Percentiles rank a stretch among this genome's conserved stretches.
phyloP scores from a whole-genome alignment of 2,888 invertebrate genomes.

The Trachelus tabidus region DNA sequence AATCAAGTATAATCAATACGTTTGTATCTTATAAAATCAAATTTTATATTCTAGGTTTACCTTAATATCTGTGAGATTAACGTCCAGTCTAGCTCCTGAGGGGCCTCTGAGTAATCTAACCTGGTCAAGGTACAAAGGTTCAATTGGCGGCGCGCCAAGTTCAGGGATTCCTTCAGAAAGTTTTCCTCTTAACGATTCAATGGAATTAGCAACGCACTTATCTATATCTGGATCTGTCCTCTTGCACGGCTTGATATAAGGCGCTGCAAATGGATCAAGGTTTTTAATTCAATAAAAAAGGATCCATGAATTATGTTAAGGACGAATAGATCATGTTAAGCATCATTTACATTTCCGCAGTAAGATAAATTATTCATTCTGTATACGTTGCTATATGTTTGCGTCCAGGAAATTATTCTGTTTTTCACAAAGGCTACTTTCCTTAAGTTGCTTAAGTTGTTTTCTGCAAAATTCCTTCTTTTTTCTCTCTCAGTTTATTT shows the following conservation, averaged over 20 bases:
- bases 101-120: constrained; percentile 73
- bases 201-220: constrained; percentile 73
- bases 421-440: too few species aligned
- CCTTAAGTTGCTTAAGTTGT: too few species aligned
- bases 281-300: neutral
- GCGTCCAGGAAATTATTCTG: neutral
- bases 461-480: neutral
- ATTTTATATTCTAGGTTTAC: constrained; percentile 28
- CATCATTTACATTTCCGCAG: neutral
- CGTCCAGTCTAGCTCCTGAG: constrained; percentile 66
- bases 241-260: constrained; percentile 75
- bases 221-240: constrained; percentile 73
- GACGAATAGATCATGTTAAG: neutral
- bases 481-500: neutral
- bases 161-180: constrained; percentile 75
- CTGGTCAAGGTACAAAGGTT: constrained; percentile 73
- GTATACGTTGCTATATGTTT: neutral
- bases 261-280: constrained; percentile 66
- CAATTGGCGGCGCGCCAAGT: constrained; percentile 75
- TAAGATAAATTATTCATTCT: neutral
- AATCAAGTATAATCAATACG: neutral
- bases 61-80: constrained; percentile 58
- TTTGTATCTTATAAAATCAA: neutral
- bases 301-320: neutral
- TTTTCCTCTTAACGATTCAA: constrained; percentile 71